Conservation (phyloP, 2,888 invertebrate species). For the Lithophane leautieri region DNA sequence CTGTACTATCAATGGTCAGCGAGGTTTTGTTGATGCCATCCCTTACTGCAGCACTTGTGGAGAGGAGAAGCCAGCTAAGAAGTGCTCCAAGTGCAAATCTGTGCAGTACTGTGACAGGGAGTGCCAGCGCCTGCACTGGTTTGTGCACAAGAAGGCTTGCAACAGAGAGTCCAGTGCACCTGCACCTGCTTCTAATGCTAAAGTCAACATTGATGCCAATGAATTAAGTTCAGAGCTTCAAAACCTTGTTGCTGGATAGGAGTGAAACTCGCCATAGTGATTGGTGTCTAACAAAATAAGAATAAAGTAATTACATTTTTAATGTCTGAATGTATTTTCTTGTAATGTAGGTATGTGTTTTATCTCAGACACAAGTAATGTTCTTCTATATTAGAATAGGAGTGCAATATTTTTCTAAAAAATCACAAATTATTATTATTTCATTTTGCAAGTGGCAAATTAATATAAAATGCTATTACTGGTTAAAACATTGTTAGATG, state of each 20-base stretch:
- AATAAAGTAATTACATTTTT: slow-evolving; percentile 60
- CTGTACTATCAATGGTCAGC: slow-evolving; percentile 96
- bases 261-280: slow-evolving; percentile 6
- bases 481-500: slow-evolving; percentile 56
- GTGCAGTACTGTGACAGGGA: slow-evolving; percentile 98
- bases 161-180: slow-evolving; percentile 90
- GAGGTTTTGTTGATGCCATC: slow-evolving; percentile 93
- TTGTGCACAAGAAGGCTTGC: slow-evolving; percentile 96
- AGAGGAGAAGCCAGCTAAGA: slow-evolving; percentile 96
- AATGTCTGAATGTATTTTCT: slow-evolving; percentile 66
- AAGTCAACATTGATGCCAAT: slow-evolving; percentile 82
- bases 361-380: slow-evolving; percentile 43
- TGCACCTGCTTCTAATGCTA: slow-evolving; percentile 70
- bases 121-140: slow-evolving; percentile 98
- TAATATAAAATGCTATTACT: slow-evolving; percentile 47
- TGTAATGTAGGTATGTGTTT: slow-evolving; percentile 62
- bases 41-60: slow-evolving; percentile 96
- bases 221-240: slow-evolving; percentile 89
- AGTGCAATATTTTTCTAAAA: slow-evolving; percentile 64
- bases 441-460: slow-evolving; percentile 42
- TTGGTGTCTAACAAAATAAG: slow-evolving; percentile 50
- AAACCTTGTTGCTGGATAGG: slow-evolving; percentile 86
- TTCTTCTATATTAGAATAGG: slow-evolving; percentile 48
- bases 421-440: slow-evolving; percentile 57
- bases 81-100: slow-evolving; percentile 98